Evolutionary conservation across 2,113 vertebrate genomes (phyloP).

Genomic region (Gobiocypris rarus): DNA sequence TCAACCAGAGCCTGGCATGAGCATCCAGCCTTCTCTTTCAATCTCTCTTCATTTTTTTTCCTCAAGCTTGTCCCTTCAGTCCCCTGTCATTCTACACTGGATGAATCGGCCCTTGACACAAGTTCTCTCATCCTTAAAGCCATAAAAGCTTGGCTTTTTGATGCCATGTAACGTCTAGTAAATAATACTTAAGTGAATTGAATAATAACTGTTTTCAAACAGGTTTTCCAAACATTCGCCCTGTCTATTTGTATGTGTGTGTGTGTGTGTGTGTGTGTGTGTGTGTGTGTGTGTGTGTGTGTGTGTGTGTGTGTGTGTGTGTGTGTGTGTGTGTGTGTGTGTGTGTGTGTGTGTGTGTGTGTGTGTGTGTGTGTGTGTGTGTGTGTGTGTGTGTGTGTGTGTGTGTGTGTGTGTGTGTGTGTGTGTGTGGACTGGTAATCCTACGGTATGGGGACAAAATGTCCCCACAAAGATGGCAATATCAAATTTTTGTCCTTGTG

Average conservation of each 20-base stretch:
- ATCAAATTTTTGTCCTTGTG: too few relatives aligned
- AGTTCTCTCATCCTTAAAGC: slow-evolving; percentile 3
- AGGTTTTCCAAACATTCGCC: neutral
- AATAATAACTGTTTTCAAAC: neutral
- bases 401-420: too few relatives aligned
- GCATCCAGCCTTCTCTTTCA: slow-evolving; percentile 45
- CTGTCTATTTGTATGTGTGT: neutral
- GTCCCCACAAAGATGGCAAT: too few relatives aligned
- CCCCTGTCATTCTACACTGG: neutral
- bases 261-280: too few relatives aligned
- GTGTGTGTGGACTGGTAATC: too few relatives aligned
- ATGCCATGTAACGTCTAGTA: neutral
- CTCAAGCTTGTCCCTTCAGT: neutral
- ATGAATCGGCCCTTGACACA: neutral
- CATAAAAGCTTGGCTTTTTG: slow-evolving; percentile 9
- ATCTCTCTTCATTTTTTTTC: neutral
- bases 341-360: too few relatives aligned
- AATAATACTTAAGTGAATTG: neutral
- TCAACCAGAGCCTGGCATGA: slow-evolving; percentile 54
- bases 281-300: too few relatives aligned
- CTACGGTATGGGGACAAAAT: too few relatives aligned
- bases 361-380: too few relatives aligned
- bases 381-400: too few relatives aligned
- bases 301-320: too few relatives aligned
- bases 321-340: too few relatives aligned